Base-by-base conservation (phyloP, 1,140 invertebrate genomes). In the Scaptomyza hsui region DNA sequence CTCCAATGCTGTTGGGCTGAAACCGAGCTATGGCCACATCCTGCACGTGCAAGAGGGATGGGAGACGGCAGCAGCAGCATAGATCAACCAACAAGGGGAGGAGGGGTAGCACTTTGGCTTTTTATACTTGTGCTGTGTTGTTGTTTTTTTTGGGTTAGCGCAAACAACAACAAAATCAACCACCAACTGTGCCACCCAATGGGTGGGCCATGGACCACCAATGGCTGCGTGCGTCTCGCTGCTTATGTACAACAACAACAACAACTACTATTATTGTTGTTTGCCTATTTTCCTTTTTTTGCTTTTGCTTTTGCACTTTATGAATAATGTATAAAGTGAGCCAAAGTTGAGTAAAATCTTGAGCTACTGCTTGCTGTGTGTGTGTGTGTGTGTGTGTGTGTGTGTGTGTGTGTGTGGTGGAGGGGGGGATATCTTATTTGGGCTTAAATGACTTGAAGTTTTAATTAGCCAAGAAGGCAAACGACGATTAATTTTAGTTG, bases 181-280 rank as follows among this genome's bases (percentile, higher is more conserved):
- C 82, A 89, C 82, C 82, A 86, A 89, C 82, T 70, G 82, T 41
- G 82, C 41, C 74, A 10, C 77, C 81, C 79, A 70, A 88, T 86
- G 82, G 81, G 81, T 88, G 82, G 78, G 61, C 55, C 52, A 63
- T 37, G 64, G 80, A 69, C 81, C 82, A 88, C 81, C 81, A 86
- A 86, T 86, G 81, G 82, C 74, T 88, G 81, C 78, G 51, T 57
- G 59, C 55, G 15, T 67, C 13, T 48, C 45, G 53, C 62, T 76
- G 62, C 82, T 71, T 85, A 86, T 86, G 75, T 82, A 82, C 75
- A 82, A 57, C 47, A 57, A 45, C 59, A 35, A 41, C 24, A 59
- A 60, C 52, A 57, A 59, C 49, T 29, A 42, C 10, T 3, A 9
- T 4, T 47, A 26, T 60, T 78, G 39, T 48, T 80, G 53, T 78